Base-by-base conservation (phyloP, 2,113 vertebrate species). In the Octodon degus region DNA sequence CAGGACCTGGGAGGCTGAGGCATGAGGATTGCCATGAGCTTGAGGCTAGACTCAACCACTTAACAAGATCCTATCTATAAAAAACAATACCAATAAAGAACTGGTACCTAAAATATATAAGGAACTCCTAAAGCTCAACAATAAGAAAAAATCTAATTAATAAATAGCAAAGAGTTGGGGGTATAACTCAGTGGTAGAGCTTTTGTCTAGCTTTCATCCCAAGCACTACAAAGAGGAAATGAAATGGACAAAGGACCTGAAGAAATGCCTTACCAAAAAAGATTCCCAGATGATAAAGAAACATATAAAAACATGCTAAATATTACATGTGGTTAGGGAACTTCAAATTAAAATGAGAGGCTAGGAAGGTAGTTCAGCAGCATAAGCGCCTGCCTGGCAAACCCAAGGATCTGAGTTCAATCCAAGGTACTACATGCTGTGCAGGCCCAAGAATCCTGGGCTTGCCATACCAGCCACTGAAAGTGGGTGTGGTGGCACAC, bases 101-200 rank as follows among this genome's bases (percentile, higher is more conserved):
- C 19, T 76, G 40, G 24, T 74, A 90, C 43, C 55, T 32, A 90
- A 82, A 91, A 94, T 10, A 76, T 67, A 77, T 22, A 87, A 91
- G 58, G 53, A 91, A 94, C 13, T 84, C 89, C 62, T 89, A 92
- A 89, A 72, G 63, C 34, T 94, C 62, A 85, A 70, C 11, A 84
- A 76, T 63, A 85, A 94, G 60, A 76, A 67, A 77, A 93, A 40
- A 67, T 43, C 27, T 25, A 85, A 60, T 50, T 50, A 55, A 79
- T 27, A 50, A 32, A 50, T 50, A 50, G 43, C 43, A 79, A 50
- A 25, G 43, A 43, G 14, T 79, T 13, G 27, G 43, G 14, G 14
- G 5, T 79, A 17, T 32, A 50, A 17, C 43, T 79, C 27, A 79
- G 27, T 50, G 43, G 76, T 79, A 50, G 12, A 79, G 27, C 27